phyloP scores from a whole-genome alignment of 2,797 vertebrate genomes.

The Alexandromys oeconomus region DNA sequence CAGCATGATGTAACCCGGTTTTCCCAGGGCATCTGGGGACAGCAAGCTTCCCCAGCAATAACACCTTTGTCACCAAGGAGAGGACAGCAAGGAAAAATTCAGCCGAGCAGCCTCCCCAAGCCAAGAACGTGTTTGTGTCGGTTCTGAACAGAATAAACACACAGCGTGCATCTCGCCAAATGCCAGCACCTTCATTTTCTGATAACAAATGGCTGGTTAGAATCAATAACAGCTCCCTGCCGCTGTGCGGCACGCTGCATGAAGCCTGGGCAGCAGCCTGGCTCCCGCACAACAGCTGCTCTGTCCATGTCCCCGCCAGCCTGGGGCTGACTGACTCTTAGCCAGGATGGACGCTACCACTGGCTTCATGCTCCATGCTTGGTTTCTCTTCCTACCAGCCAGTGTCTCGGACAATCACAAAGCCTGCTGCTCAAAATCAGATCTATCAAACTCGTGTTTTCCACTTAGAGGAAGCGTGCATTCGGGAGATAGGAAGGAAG shows the following conservation, averaged over 20 bases:
- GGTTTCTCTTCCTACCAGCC: background rate
- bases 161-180: fast-evolving
- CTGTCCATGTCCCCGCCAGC: background rate
- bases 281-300: background rate
- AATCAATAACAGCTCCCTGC: conserved; percentile 21
- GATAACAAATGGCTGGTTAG: conserved; percentile 35
- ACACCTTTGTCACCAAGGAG: background rate
- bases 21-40: background rate
- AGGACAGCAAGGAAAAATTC: background rate
- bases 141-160: background rate
- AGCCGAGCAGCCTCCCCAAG: fast-evolving
- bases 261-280: background rate
- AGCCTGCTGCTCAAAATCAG: background rate
- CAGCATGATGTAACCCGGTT: background rate
- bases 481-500: background rate
- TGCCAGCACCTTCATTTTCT: background rate
- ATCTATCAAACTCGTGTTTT: background rate
- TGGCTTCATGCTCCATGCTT: fast-evolving
- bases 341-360: background rate
- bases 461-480: background rate
- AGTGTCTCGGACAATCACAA: background rate
- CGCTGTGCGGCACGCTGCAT: fast-evolving
- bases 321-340: fast-evolving
- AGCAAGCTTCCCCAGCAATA: background rate
- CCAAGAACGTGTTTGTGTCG: background rate